Percentiles rank a stretch among this genome's conserved stretches.
Evolutionary conservation across 2,113 vertebrate species (phyloP).

Genomic region (Lonchura striata): DNA sequence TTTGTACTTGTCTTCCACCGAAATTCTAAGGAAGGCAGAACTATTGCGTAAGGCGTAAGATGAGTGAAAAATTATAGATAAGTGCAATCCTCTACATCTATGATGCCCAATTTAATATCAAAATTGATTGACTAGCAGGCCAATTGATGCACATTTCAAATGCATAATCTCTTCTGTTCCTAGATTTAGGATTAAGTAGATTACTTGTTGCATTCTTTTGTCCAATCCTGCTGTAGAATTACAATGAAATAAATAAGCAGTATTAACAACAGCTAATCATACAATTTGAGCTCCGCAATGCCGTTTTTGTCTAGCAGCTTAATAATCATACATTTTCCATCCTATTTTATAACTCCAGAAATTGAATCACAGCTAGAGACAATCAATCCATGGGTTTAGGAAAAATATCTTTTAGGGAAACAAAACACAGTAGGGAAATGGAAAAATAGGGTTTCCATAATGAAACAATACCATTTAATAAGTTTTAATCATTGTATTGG

Average conservation of each 20-base stretch:
- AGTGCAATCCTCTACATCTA: background rate
- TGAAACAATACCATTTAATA: background rate
- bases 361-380: background rate
- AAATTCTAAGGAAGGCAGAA: background rate
- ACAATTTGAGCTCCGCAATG: background rate
- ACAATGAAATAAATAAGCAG: background rate
- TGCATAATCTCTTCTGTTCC: background rate
- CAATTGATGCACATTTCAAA: background rate
- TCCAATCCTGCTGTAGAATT: background rate
- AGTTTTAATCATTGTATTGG: background rate
- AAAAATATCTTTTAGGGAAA: constrained; percentile 10
- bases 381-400: background rate
- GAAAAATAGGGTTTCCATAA: background rate
- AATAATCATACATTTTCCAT: background rate
- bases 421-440: background rate
- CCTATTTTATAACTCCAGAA: background rate
- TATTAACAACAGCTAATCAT: constrained; percentile 33
- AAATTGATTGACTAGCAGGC: background rate
- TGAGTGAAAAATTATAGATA: background rate
- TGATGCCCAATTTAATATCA: background rate
- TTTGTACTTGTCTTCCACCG: background rate
- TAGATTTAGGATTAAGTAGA: background rate
- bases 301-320: constrained; percentile 12
- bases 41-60: background rate
- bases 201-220: background rate